Percentiles rank a stretch among this genome's conserved stretches.
Conservation (phyloP, 2,797 vertebrate species). For the Odontamblyopus rebecca region DNA sequence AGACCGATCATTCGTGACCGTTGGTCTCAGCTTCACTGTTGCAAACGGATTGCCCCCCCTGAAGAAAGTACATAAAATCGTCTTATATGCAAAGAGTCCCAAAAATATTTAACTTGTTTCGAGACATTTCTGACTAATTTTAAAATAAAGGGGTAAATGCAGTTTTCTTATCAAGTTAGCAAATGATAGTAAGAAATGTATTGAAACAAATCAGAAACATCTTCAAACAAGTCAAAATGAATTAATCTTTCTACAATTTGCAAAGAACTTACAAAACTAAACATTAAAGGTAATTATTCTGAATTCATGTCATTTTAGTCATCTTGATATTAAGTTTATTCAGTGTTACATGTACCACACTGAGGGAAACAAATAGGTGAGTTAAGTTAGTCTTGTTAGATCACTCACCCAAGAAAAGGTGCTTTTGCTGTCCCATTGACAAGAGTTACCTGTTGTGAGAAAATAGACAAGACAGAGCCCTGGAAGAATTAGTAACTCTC, state of each 20-base stretch:
- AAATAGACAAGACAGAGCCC: constrained; percentile 40
- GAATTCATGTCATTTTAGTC: background rate
- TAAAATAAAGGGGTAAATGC: background rate
- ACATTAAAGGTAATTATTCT: no score
- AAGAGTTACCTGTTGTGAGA: constrained; percentile 80
- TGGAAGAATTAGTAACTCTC: constrained; percentile 29
- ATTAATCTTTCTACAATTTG: no score
- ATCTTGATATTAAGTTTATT: background rate
- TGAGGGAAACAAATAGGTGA: constrained; percentile 8
- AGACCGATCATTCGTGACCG: constrained; percentile 94
- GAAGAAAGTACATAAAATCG: constrained; percentile 31
- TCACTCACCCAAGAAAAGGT: constrained; percentile 89
- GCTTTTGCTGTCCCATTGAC: constrained; percentile 86
- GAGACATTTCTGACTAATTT: no score
- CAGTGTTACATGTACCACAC: background rate
- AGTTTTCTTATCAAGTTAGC: background rate
- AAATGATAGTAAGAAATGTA: no score
- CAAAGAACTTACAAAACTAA: no score
- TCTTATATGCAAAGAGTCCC: background rate
- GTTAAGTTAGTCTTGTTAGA: constrained; percentile 32
- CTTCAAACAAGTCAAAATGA: no score
- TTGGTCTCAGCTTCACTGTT: constrained; percentile 91
- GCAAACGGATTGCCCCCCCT: constrained; percentile 95
- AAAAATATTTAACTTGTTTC: background rate
- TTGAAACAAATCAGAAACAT: no score